Conservation (phyloP, 2,888 invertebrate genomes). For the Drosophila leonis region DNA sequence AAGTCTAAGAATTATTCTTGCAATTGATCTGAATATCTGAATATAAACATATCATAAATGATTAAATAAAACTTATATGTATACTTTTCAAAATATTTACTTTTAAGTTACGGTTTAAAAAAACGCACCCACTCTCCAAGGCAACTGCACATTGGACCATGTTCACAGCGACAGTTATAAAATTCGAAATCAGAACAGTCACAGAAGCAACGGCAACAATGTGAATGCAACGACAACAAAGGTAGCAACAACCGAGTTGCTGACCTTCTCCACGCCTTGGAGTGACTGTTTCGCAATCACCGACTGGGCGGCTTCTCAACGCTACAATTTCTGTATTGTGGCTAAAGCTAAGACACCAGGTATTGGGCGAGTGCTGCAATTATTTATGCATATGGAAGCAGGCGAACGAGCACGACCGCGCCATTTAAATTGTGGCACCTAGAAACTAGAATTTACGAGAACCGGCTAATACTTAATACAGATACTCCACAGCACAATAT, state of each 20-base stretch:
- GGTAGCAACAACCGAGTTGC: slow-evolving; percentile 56
- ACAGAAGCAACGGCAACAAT: slow-evolving; percentile 50
- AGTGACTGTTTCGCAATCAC: slow-evolving; percentile 69
- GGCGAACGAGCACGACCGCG: slow-evolving; percentile 43
- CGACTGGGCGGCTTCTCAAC: slow-evolving; percentile 59
- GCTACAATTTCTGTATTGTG: slow-evolving; percentile 48
- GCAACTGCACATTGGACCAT: slow-evolving; percentile 15
- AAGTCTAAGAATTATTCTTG: too few species aligned
- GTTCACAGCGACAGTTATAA: slow-evolving; percentile 26
- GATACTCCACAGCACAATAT: slow-evolving; percentile 21
- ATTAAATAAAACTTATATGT: slow-evolving; percentile 6
- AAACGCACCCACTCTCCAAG: slow-evolving; percentile 48
- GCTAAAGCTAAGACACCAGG: slow-evolving; percentile 15
- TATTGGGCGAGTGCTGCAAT: slow-evolving; percentile 26
- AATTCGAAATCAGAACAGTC: slow-evolving; percentile 59
- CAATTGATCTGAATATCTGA: not conserved
- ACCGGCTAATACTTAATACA: slow-evolving; percentile 43
- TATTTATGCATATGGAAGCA: slow-evolving; percentile 47
- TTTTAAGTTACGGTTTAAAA: slow-evolving; percentile 28
- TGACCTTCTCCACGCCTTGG: slow-evolving; percentile 72
- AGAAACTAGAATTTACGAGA: slow-evolving; percentile 64
- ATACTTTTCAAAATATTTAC: not conserved
- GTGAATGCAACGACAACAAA: slow-evolving; percentile 64
- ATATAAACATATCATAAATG: not conserved
- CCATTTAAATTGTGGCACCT: slow-evolving; percentile 64